A percentile compares a stretch with the other conserved stretches of the same genome.
phyloP scores from a whole-genome alignment of 2,113 vertebrate genomes.

The zebrafish (Danio rerio) region GRCz12tu NC_133182.1:74453501-74454000 shows the following conservation, averaged over 20 bases:
- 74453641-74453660: slow-evolving; percentile 60
- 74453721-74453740: slow-evolving; percentile 61
- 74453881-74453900: slow-evolving; percentile 81
- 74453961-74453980: slow-evolving; percentile 78
- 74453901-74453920: slow-evolving; percentile 81
- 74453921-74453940: slow-evolving; percentile 81
- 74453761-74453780: slow-evolving; percentile 53
- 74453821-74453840: slow-evolving; percentile 80
- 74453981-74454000: slow-evolving; percentile 82
- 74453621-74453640: slow-evolving; percentile 65
- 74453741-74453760: slow-evolving; percentile 62
- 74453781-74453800: slow-evolving; percentile 55
- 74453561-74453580: slow-evolving; percentile 58
- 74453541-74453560: slow-evolving; percentile 64
- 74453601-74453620: slow-evolving; percentile 77
- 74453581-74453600: slow-evolving; percentile 60
- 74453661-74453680: slow-evolving; percentile 37
- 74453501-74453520: slow-evolving; percentile 68
- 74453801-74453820: slow-evolving; percentile 67
- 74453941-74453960: slow-evolving; percentile 84
- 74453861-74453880: slow-evolving; percentile 83
- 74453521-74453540: slow-evolving; percentile 57
- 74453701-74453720: slow-evolving; percentile 58
- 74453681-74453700: slow-evolving; percentile 47
- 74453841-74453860: slow-evolving; percentile 86